Evolutionary conservation across 2,888 invertebrate species (phyloP).

Genomic region (Lithodes maja): DNA sequence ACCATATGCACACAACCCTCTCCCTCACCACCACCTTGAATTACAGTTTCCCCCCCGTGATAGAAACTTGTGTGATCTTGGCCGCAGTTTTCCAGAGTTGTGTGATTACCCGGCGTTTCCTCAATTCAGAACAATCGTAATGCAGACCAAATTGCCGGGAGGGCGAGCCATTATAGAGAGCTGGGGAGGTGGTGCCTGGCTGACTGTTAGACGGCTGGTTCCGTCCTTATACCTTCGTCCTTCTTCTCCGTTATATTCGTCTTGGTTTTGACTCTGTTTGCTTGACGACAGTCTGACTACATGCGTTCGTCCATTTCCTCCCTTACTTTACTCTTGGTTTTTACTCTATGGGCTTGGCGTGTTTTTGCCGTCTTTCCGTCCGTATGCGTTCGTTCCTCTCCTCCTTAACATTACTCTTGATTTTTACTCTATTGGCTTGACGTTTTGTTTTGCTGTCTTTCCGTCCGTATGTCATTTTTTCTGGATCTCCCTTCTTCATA

Average conservation of each 20-base stretch:
- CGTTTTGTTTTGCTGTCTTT: no score
- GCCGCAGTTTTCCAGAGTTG: neutral
- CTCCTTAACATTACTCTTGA: no score
- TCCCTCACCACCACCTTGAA: neutral
- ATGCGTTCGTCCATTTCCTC: no score
- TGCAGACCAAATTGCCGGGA: neutral
- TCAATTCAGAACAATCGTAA: slow-evolving; percentile 1
- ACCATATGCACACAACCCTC: neutral
- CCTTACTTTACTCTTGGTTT: no score
- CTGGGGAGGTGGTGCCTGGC: neutral
- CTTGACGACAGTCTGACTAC: no score
- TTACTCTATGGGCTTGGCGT: neutral
- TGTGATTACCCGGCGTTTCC: neutral
- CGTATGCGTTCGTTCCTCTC: neutral
- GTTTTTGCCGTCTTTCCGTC: neutral
- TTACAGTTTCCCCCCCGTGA: neutral
- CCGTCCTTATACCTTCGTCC: no score
- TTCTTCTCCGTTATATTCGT: no score
- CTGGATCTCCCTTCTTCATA: no score
- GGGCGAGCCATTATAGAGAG: neutral
- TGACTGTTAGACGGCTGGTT: no score
- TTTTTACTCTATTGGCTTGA: no score
- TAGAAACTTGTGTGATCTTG: neutral
- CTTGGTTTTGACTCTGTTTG: no score
- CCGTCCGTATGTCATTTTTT: no score